Evolutionary conservation across 2,888 invertebrate genomes (phyloP), one percentile per base, ranked within the genome.

Genomic region (Sinohyriopsis cumingii): DNA sequence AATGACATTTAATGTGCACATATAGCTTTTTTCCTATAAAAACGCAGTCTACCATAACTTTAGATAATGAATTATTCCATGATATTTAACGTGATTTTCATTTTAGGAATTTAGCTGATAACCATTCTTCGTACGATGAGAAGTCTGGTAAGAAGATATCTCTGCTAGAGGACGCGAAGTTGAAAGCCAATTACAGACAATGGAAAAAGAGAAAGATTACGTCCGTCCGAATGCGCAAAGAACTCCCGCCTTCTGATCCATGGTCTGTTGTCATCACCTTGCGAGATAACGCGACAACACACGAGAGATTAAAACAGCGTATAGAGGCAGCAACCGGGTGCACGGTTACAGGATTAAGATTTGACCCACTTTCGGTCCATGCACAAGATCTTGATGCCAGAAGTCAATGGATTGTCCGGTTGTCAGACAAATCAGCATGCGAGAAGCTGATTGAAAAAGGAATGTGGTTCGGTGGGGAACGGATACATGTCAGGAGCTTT

Each of bases 371-470:
- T 1, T 78, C 77, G 20, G 76, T 77, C 3, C 77, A 79, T 62
- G 74, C 78, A 9, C 59, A 75, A 20, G 77, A 80, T 55, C 63
- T 64, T 18, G 77, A 76, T 19, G 75, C 76, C 0, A 75, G 68
- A 66, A 78, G 77, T 63, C 76, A 78, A 55, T 84, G 82, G 82
- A 75, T 82, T 56, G 67, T 80, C 22, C 71, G 76, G 18, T 73
- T 83, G 60, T 63, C 65, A 24, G 75, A 81, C 62, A 59, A 64
- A 18, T 59, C 72, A 15, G 66, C 71, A 7, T 70, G 79, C 54
- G 73, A 77, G 19, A 54, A 67, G 15, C 63, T 81, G 7, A 53
- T 76, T 1, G 57, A 68, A 12, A 67, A 65, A 53, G 83, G 83
- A 7, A 25, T 83, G 25, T 61, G 59, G 20, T 72, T 79, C 15